Conservation (phyloP, 53 echinoderm and acorn worm species). For the Holothuria scabra region DNA sequence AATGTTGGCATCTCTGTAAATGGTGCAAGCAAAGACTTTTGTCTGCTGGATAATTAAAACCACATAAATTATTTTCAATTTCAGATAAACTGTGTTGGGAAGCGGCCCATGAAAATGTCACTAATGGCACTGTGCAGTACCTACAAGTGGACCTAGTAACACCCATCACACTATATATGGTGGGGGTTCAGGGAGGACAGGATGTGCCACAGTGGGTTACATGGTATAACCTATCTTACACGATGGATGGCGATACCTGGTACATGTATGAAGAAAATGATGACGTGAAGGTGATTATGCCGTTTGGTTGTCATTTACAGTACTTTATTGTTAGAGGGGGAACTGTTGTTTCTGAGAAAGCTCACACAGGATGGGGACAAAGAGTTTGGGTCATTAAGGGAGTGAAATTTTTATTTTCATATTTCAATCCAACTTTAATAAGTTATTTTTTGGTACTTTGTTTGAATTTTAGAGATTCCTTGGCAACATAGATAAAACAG, state of each 20-base stretch:
- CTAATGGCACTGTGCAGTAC: constrained; percentile 50
- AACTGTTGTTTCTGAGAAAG: too few species aligned
- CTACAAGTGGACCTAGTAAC: constrained; percentile 72
- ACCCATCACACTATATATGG: constrained; percentile 70
- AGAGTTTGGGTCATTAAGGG: too few species aligned
- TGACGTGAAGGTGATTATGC: constrained; percentile 56
- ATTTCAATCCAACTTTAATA: too few species aligned
- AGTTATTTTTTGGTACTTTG: neutral
- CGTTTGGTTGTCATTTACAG: too few species aligned
- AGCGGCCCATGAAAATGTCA: constrained; percentile 28
- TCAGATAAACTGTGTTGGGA: constrained; percentile 62
- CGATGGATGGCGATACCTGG: constrained; percentile 57
- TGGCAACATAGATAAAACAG: constrained; percentile 76
- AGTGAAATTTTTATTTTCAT: too few species aligned
- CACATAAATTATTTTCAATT: neutral
- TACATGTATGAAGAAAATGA: constrained; percentile 65
- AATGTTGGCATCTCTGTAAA: too few species aligned
- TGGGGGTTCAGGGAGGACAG: constrained; percentile 73
- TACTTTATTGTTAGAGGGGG: too few species aligned
- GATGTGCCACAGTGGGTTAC: constrained; percentile 67
- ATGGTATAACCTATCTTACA: constrained; percentile 75
- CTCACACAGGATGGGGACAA: too few species aligned
- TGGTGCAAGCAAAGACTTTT: too few species aligned
- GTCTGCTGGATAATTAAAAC: too few species aligned
- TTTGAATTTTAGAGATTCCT: constrained; percentile 59